A percentile compares a stretch with the other conserved stretches of the same genome.
Conservation (phyloP, 2,797 vertebrate genomes). For the Pseudochirops cupreus region DNA sequence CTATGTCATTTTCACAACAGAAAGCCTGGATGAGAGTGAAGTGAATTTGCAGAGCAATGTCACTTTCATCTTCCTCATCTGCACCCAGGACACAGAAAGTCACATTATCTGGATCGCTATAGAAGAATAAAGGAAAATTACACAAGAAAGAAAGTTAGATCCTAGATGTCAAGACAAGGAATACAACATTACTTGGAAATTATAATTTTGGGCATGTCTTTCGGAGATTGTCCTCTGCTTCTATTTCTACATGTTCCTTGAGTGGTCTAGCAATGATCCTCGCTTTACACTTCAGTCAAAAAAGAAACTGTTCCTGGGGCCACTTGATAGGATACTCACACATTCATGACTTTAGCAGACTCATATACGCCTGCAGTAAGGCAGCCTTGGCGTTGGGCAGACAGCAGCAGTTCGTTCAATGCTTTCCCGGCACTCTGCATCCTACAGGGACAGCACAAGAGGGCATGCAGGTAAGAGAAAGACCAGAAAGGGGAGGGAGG, state of each 20-base stretch:
- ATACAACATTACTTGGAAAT: background rate
- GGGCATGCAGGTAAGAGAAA: background rate
- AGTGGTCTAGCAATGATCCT: background rate
- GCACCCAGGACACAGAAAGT: conserved; percentile 96
- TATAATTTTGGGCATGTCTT: background rate
- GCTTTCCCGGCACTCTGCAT: conserved; percentile 90
- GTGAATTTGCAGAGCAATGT: conserved; percentile 97
- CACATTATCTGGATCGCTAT: conserved; percentile 96
- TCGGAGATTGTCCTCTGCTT: background rate
- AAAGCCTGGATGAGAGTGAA: conserved; percentile 99
- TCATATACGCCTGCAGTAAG: conserved; percentile 97
- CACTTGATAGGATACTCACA: conserved; percentile 89
- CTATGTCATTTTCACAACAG: conserved; percentile 97
- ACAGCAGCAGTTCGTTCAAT: conserved; percentile 91
- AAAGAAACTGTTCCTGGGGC: conserved; percentile 3
- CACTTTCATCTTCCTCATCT: conserved; percentile 94
- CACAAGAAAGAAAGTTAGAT: background rate
- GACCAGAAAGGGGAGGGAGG: background rate
- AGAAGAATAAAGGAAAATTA: background rate
- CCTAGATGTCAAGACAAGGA: background rate
- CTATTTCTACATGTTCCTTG: background rate
- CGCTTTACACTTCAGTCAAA: background rate
- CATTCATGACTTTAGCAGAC: conserved; percentile 96
- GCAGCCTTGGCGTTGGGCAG: conserved; percentile 92
- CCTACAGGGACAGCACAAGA: conserved; percentile 71